Base-by-base conservation (phyloP, 2,797 vertebrate genomes). In the Lates japonicus region DNA sequence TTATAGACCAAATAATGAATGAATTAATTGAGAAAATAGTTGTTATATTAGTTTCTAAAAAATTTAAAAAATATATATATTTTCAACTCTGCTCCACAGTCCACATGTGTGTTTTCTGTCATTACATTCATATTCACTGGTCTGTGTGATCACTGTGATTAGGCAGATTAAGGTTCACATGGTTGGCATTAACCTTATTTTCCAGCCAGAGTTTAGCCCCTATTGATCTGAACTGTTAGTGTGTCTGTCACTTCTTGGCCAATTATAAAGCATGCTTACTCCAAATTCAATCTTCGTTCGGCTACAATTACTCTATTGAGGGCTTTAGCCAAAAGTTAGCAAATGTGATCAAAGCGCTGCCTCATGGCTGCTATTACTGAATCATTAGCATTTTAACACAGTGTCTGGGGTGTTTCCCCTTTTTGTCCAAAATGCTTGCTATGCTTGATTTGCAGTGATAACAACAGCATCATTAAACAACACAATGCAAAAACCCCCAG, bases 381-480 rank as follows among this genome's bases (percentile, higher is more conserved):
- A 52, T 80, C 57, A 71, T 74, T 58, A 29, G 16, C 22, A 19
- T 79, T 67, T 61, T 22, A 81, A 71, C 51, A 57, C 55, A 57
- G 1, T 17, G 52, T 58, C 39, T 41, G 22, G n/a, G 5, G 14
- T 60, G 58, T 25, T 70, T 51, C 41, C 39, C 10, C 33, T 37
- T 9, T 52, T 49, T 57, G 5, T 64, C 54, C 22, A 41, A 60
- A 74, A 70, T 46, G 61, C 46, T 62, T 58, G 17, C 55, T 39
- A 14, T 51, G 48, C 65, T 58, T 68, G 51, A 80, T 70, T 62
- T 42, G 25, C 58, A 68, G 19, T 20, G 14, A 68, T n/a, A 48
- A 80, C 59, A 66, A 35, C 59, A 12, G 29, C 61, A 17, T 76
- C 64, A 76, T 85, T 84, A 74, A 89, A 72, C 60, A 81, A 54